Conservation (phyloP, 1,140 invertebrate species). For the Andrena cerasifolii region DNA sequence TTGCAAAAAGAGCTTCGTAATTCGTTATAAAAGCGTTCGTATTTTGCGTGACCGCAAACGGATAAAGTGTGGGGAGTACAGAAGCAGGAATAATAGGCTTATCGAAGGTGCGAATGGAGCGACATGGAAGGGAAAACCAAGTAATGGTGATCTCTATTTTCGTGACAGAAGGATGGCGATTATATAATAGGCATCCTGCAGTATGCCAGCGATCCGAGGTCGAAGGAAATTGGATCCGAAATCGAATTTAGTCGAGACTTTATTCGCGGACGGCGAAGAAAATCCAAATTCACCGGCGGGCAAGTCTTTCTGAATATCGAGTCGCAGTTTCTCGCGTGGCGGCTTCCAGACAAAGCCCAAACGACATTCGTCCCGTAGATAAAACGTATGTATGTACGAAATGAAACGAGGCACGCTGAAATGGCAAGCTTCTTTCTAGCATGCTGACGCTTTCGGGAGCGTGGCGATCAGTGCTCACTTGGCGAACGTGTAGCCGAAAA, state of each 20-base stretch:
- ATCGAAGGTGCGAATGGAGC: conserved; percentile 33
- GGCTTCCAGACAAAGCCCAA: neutral
- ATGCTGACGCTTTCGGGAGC: too few species aligned
- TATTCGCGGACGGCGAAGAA: conserved; percentile 49
- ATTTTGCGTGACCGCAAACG: too few species aligned
- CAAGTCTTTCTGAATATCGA: neutral
- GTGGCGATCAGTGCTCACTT: too few species aligned
- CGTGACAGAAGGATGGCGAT: conserved; percentile 47
- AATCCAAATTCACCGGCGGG: conserved; percentile 47
- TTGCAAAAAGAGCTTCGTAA: too few species aligned
- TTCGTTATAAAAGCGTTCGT: too few species aligned
- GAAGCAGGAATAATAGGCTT: neutral
- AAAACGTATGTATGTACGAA: too few species aligned
- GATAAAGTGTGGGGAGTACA: too few species aligned
- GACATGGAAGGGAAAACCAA: conserved; percentile 54
- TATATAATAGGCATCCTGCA: conserved; percentile 55
- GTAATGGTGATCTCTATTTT: conserved; percentile 54
- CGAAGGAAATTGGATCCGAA: conserved; percentile 53
- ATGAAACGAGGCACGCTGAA: too few species aligned
- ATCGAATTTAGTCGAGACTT: conserved; percentile 61
- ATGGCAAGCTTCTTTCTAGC: too few species aligned
- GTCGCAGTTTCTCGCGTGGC: neutral
- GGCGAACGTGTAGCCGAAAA: too few species aligned
- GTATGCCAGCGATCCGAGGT: conserved; percentile 50
- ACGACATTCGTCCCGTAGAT: too few species aligned